These are phyloP conservation scores for Scaeva pyrastri DNA, from an alignment of 2,888 invertebrate species.

Conservation along the genomic window DNA sequence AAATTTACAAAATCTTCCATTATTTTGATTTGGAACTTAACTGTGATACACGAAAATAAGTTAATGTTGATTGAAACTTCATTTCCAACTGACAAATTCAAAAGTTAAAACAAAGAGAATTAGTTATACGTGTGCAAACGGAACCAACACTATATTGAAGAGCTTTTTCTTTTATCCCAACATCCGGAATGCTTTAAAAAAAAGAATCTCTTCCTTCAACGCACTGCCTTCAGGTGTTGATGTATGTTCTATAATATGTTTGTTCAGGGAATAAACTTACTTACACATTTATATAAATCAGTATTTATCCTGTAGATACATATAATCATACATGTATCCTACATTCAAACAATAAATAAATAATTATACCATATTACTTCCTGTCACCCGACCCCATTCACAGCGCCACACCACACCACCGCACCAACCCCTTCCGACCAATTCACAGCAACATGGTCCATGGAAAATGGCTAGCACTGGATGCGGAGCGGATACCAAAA, in stretches of 20 bases:
- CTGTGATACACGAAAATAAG: no score
- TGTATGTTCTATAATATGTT: not conserved
- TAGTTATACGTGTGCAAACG: not conserved
- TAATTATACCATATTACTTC: constrained; percentile 52
- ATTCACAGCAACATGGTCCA: not conserved
- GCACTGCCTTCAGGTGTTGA: constrained; percentile 13
- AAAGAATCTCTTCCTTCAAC: not conserved
- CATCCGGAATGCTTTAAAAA: not conserved
- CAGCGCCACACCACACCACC: not conserved
- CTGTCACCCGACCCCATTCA: not conserved
- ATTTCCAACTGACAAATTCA: not conserved
- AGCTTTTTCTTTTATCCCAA: not conserved
- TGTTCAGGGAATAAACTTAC: constrained; percentile 1
- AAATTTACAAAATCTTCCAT: no score
- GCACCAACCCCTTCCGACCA: not conserved
- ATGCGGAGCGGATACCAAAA: not conserved
- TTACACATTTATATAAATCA: not conserved
- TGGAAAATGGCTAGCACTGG: no score
- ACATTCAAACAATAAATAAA: constrained; percentile 52
- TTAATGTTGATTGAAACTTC: not conserved
- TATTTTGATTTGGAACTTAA: no score
- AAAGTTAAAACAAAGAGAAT: not conserved
- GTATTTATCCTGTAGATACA: constrained; percentile 1
- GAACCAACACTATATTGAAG: not conserved
- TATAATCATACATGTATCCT: constrained; percentile 6